These are phyloP conservation scores for Uropetala carovei DNA, from an alignment of 2,888 invertebrate species.

Conservation along the genomic window DNA sequence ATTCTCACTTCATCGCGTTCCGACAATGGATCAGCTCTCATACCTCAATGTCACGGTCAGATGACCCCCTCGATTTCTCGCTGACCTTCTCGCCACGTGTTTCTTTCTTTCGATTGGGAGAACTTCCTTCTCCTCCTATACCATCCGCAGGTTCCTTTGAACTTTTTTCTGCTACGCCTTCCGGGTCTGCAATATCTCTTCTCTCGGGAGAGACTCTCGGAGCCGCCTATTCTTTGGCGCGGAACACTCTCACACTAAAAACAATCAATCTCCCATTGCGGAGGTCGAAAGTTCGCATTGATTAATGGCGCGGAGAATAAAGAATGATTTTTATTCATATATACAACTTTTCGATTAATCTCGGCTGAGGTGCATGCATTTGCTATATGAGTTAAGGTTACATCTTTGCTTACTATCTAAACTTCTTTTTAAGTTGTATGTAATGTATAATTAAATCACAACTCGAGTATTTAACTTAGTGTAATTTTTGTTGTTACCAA, in stretches of 20 bases:
- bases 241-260: not conserved
- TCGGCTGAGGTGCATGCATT: too few species aligned
- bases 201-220: not conserved
- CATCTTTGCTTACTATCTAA: too few species aligned
- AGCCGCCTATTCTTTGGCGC: not conserved
- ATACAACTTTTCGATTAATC: too few species aligned
- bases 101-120: constrained; percentile 21
- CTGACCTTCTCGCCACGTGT: constrained; percentile 30
- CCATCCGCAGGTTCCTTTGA: constrained; percentile 10
- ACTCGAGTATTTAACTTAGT: too few species aligned
- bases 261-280: too few species aligned
- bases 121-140: not conserved
- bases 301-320: too few species aligned
- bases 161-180: not conserved
- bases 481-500: too few species aligned
- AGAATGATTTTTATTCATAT: too few species aligned
- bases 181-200: not conserved
- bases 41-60: constrained; percentile 46
- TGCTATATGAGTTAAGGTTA: too few species aligned
- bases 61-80: not conserved
- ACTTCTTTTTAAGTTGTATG: too few species aligned
- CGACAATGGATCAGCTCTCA: constrained; percentile 51
- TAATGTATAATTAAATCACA: too few species aligned
- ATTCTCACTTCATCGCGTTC: not conserved
- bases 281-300: too few species aligned